Percentiles rank a stretch among this genome's conserved stretches.
Conservation (phyloP, 2,113 vertebrate genomes). For the Tautogolabrus adspersus region DNA sequence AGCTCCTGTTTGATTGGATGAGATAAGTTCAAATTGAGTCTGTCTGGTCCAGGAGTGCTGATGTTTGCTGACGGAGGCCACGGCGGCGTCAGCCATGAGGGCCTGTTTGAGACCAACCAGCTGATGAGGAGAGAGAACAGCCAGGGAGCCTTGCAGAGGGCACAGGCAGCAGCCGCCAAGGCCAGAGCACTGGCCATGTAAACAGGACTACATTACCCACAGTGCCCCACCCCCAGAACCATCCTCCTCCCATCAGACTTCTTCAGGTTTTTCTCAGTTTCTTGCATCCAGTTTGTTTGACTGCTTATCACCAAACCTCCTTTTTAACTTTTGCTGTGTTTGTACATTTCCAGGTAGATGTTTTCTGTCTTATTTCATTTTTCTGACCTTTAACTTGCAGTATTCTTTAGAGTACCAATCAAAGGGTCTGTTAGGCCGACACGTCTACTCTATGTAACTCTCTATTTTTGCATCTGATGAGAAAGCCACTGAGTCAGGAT, state of each 20-base stretch:
- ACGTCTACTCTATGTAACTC: background rate
- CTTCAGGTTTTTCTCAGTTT: background rate
- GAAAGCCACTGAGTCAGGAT: conserved; percentile 63
- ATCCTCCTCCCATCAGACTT: background rate
- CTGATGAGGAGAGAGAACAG: conserved; percentile 91
- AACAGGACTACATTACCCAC: conserved; percentile 60
- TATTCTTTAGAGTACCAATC: background rate
- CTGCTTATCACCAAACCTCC: background rate
- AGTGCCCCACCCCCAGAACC: conserved; percentile 10
- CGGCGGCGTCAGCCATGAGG: conserved; percentile 84
- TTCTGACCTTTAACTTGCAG: background rate
- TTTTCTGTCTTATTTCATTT: too few relatives aligned
- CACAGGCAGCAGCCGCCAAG: conserved; percentile 90
- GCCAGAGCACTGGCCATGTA: conserved; percentile 90
- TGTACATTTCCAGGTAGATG: too few relatives aligned
- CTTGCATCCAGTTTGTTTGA: background rate
- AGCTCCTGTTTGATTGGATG: too few relatives aligned
- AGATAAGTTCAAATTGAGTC: background rate
- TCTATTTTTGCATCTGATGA: background rate
- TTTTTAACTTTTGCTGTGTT: background rate
- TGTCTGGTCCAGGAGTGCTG: conserved; percentile 86
- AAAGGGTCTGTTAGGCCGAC: background rate
- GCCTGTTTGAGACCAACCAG: conserved; percentile 95
- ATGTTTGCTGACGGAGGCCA: conserved; percentile 90
- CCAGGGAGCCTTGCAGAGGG: conserved; percentile 87